These are phyloP conservation scores for Aromia moschata DNA, from an alignment of 2,888 invertebrate species.

Conservation along the genomic window DNA sequence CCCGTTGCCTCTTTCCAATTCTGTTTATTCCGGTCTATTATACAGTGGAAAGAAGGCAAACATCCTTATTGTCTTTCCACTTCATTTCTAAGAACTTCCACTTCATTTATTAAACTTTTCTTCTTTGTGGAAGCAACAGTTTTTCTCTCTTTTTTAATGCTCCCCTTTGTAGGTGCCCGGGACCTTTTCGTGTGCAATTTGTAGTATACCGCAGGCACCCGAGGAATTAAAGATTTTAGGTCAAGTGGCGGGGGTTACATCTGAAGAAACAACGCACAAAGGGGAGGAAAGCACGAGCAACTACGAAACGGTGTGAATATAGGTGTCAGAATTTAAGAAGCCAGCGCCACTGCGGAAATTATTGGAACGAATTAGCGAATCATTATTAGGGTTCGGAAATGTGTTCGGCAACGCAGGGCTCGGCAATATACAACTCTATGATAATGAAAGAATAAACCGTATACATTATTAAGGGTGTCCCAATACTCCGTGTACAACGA, in stretches of 20 bases:
- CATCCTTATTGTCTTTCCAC: slow-evolving; percentile 2
- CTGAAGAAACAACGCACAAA: too few species aligned
- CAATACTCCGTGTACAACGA: too few species aligned
- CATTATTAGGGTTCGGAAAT: too few species aligned
- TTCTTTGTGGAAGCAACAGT: not conserved
- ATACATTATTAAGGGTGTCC: too few species aligned
- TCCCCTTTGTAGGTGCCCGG: not conserved
- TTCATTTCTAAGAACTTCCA: slow-evolving; percentile 1
- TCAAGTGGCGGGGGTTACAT: not conserved
- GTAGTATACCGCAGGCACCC: not conserved
- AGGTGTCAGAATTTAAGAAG: too few species aligned
- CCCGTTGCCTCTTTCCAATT: not conserved
- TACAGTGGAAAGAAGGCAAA: not conserved
- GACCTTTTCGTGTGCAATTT: not conserved
- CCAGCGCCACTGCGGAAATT: too few species aligned
- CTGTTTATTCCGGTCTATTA: not conserved
- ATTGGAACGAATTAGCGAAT: too few species aligned
- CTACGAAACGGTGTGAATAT: too few species aligned
- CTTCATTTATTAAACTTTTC: not conserved
- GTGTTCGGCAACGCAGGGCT: too few species aligned
- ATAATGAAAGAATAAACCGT: too few species aligned
- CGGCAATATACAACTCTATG: too few species aligned
- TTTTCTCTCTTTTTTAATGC: not conserved
- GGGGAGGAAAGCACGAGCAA: too few species aligned
- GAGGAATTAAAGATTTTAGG: not conserved